Conservation (phyloP, 2,888 invertebrate species). For the Helicoverpa assulta region DNA sequence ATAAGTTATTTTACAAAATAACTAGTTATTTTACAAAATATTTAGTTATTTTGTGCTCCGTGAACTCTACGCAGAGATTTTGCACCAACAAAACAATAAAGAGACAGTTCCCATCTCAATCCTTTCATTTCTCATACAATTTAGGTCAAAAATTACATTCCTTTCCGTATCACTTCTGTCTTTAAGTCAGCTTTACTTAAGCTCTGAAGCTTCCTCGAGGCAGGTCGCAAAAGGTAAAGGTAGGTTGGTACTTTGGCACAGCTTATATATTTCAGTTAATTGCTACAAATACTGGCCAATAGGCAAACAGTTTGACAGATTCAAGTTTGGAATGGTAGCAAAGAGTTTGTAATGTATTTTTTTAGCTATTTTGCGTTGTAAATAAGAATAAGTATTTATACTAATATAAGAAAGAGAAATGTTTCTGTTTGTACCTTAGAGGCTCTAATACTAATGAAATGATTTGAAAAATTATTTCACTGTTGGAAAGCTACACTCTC, state of each 20-base stretch:
- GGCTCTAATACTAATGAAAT: too few species aligned
- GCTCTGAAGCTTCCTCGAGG: neutral
- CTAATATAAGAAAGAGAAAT: too few species aligned
- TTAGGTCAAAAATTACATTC: neutral
- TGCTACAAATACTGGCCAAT: neutral
- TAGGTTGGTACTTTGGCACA: neutral
- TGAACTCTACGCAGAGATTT: neutral
- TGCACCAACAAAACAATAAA: neutral
- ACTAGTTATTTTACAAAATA: too few species aligned
- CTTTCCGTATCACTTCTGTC: slow-evolving; percentile 1
- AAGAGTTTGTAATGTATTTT: too few species aligned
- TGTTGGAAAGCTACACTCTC: too few species aligned
- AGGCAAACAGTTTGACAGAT: neutral
- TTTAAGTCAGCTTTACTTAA: slow-evolving; percentile 8
- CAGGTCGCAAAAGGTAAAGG: neutral
- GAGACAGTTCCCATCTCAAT: neutral
- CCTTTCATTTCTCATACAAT: neutral
- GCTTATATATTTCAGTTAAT: slow-evolving; percentile 6
- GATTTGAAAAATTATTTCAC: too few species aligned
- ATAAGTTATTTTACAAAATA: too few species aligned
- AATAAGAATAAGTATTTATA: too few species aligned
- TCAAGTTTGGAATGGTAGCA: neutral
- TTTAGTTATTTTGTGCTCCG: too few species aligned
- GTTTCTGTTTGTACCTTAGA: too few species aligned
- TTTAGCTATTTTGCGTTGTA: too few species aligned